Base-by-base conservation (phyloP, 2,888 invertebrate species). In the Balanococcus diminutus region DNA sequence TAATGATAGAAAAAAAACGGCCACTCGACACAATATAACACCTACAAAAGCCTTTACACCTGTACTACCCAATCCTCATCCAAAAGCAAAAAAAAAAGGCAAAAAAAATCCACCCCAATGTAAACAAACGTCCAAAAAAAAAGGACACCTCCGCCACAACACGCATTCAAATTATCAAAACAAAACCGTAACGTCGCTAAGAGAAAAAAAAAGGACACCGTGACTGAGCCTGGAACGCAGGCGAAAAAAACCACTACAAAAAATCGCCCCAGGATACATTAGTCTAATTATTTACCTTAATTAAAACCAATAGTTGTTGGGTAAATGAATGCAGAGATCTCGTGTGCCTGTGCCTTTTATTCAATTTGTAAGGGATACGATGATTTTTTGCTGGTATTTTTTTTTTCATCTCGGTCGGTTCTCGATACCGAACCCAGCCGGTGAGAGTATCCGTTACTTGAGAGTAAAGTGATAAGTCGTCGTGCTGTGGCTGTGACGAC, bases 221-320 rank as follows among this genome's bases (percentile, higher is more conserved):
- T 56, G 56, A 56, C 56, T 56, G 22, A 56, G 56, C 8, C 6
- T 46, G 2, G 46, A 46, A 46, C 16, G 2, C 14, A 9, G 2
- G n/a, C 8, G n/a, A 19, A 79, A 79, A 79, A 79, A 79, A 25
- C 1, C n/a, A 31, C 36, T 6, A 36, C 75, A 79, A 79, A 79
- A 79, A 79, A 79, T 79, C 75, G 75, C 75, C 75, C 75, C 75
- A 79, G 75, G 75, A 36, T 79, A 19, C 75, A 36, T 79, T 79
- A n/a, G n/a, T n/a, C n/a, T n/a, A 79, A 79, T 79, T 79, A 79
- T 79, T 79, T 32, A 79, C 32, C 75, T 79, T 79, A 79, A 79
- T 79, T 79, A 79, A 79, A 79, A 79, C 32, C 36, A 6, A 56
- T 56, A 56, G 6, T 36, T 51, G 22, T 56, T 56, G 51, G 51